phyloP scores from a whole-genome alignment of 2,888 invertebrate genomes.

The Trachelus stipa region DNA sequence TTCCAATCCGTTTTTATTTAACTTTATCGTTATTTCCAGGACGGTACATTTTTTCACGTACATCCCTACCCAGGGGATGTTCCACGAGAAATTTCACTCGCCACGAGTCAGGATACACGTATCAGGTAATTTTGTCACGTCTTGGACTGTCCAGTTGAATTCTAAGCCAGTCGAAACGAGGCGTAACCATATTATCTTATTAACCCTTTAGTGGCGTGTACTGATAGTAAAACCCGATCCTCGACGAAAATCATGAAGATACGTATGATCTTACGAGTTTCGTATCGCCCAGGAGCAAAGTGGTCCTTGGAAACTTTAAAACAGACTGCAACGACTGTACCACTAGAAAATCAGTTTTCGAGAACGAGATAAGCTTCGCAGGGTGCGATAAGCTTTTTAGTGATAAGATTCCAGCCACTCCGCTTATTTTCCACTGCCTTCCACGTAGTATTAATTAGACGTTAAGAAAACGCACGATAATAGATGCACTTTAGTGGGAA shows the following conservation, averaged over 20 bases:
- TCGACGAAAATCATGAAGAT: not conserved
- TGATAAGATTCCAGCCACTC: not conserved
- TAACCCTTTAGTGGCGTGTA: not conserved
- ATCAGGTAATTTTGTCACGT: not conserved
- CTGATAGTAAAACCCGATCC: not conserved
- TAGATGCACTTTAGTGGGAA: not conserved
- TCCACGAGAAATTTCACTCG: not conserved
- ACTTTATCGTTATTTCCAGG: not conserved
- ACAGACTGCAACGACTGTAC: not conserved
- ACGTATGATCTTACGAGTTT: no score
- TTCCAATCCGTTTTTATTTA: not conserved
- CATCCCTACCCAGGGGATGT: not conserved
- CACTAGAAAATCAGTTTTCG: not conserved
- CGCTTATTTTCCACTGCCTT: no score
- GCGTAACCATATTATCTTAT: not conserved
- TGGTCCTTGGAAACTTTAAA: not conserved
- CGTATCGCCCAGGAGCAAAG: no score
- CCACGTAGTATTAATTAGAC: not conserved
- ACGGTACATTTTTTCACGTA: not conserved
- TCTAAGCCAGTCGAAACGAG: not conserved
- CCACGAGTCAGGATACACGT: not conserved
- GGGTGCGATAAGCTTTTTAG: not conserved
- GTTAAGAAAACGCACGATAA: not conserved
- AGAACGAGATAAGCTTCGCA: not conserved
- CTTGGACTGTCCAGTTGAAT: not conserved